Conservation (phyloP, 2,113 vertebrate genomes). For the Hippocampus zosterae region DNA sequence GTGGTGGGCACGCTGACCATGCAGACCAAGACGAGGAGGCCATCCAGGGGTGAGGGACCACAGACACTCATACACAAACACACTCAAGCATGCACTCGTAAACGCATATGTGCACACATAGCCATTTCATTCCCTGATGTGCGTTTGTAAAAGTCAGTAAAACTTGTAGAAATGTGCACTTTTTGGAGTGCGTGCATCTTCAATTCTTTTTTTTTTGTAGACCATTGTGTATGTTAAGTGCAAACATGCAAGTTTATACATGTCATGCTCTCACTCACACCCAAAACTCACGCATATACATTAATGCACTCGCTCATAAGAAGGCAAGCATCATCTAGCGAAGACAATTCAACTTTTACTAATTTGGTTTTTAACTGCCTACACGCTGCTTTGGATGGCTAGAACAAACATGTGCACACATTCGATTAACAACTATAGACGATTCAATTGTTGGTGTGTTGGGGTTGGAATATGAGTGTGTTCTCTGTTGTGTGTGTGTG, state of each 20-base stretch:
- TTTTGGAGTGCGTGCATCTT: background rate
- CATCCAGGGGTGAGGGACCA: slow-evolving; percentile 85
- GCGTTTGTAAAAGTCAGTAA: background rate
- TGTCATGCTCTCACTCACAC: slow-evolving; percentile 3
- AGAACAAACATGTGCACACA: background rate
- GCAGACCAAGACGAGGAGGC: slow-evolving; percentile 91
- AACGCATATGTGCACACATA: slow-evolving; percentile 2
- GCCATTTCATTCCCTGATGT: too few species aligned
- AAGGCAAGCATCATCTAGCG: background rate
- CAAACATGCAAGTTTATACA: slow-evolving; percentile 3
- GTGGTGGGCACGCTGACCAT: slow-evolving; percentile 95
- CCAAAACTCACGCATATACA: background rate
- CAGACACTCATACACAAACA: slow-evolving; percentile 25
- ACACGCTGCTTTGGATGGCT: background rate
- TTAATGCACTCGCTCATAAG: background rate
- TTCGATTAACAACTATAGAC: slow-evolving; percentile 22
- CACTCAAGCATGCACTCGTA: slow-evolving; percentile 15
- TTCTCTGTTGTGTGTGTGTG: background rate
- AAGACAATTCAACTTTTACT: slow-evolving; percentile 25
- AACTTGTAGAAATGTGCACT: background rate
- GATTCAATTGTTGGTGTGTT: slow-evolving; percentile 18
- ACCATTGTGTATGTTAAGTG: background rate
- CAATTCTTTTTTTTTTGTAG: too few species aligned
- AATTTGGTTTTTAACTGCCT: background rate
- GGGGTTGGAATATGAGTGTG: background rate